phyloP scores from a whole-genome alignment of 2,797 vertebrate genomes.

The Knipowitschia caucasica region DNA sequence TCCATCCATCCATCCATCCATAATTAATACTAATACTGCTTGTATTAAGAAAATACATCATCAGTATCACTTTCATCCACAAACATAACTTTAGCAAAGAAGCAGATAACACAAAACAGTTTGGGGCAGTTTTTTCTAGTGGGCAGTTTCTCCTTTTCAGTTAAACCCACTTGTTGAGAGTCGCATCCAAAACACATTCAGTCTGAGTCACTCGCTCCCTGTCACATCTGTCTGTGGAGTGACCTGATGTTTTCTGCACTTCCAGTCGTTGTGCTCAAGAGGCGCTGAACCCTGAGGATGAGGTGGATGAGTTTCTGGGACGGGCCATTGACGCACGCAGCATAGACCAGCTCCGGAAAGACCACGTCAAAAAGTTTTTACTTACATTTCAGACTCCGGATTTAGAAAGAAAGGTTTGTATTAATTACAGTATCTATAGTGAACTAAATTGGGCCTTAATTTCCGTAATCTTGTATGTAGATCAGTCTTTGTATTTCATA shows the following conservation, averaged over 20 bases:
- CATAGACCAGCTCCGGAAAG: constrained; percentile 94
- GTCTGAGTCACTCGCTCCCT: constrained; percentile 16
- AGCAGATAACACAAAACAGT: too few species aligned
- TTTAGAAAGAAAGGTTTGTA: constrained; percentile 88
- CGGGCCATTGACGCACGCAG: constrained; percentile 94
- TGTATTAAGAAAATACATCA: too few species aligned
- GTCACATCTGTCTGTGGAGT: constrained; percentile 21
- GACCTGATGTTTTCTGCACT: constrained; percentile 44
- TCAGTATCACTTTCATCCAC: too few species aligned
- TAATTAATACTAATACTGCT: too few species aligned
- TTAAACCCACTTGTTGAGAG: constrained; percentile 44
- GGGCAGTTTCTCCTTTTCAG: constrained; percentile 42
- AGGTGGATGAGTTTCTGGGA: constrained; percentile 93
- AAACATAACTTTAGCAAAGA: too few species aligned
- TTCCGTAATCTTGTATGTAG: too few species aligned
- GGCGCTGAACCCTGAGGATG: constrained; percentile 90
- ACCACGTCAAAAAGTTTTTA: constrained; percentile 93
- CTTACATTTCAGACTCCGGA: constrained; percentile 90
- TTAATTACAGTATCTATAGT: background rate
- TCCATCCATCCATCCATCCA: too few species aligned
- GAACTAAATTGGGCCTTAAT: too few species aligned
- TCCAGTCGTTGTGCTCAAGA: constrained; percentile 88
- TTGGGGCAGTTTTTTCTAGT: too few species aligned
- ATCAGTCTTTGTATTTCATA: too few species aligned
- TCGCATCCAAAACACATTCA: constrained; percentile 38